Evolutionary conservation across 2,113 vertebrate genomes (phyloP).

Genomic region (Jacana jacana): DNA sequence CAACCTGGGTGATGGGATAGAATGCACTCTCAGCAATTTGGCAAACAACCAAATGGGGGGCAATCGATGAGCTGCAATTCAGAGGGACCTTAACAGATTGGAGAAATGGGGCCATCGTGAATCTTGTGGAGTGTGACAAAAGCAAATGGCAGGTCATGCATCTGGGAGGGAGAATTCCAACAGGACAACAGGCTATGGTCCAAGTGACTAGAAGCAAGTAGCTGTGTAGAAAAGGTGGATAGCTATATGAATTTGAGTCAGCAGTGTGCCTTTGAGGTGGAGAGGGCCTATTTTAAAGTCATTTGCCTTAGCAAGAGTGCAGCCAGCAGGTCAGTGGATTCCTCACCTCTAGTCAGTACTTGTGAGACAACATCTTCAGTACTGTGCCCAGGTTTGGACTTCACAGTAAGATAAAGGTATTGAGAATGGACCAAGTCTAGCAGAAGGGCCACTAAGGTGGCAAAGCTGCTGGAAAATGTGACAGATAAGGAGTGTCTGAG

Average conservation of each 20-base stretch:
- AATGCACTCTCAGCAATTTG: neutral
- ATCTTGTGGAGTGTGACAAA: neutral
- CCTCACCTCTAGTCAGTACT: neutral
- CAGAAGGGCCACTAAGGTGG: neutral
- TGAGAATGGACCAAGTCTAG: neutral
- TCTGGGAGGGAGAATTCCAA: neutral
- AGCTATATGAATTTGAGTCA: neutral
- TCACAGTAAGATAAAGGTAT: neutral
- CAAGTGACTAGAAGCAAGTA: neutral
- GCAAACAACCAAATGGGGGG: neutral
- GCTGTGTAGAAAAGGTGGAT: neutral
- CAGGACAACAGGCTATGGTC: neutral
- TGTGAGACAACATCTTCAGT: neutral
- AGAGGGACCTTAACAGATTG: neutral
- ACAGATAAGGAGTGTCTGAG: neutral
- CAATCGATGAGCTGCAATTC: neutral
- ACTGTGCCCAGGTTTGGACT: neutral
- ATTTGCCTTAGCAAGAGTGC: neutral
- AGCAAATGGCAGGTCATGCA: neutral
- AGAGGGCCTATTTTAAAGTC: neutral
- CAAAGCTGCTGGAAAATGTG: neutral
- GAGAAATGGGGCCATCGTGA: neutral
- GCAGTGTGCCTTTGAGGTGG: neutral
- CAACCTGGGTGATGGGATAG: neutral
- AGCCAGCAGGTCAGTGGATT: neutral